A percentile compares a stretch with the other conserved stretches of the same genome.
These are phyloP conservation scores for Psilanteris sp. DNA, from an alignment of 1,140 invertebrate species.

Conservation along the genomic window DNA sequence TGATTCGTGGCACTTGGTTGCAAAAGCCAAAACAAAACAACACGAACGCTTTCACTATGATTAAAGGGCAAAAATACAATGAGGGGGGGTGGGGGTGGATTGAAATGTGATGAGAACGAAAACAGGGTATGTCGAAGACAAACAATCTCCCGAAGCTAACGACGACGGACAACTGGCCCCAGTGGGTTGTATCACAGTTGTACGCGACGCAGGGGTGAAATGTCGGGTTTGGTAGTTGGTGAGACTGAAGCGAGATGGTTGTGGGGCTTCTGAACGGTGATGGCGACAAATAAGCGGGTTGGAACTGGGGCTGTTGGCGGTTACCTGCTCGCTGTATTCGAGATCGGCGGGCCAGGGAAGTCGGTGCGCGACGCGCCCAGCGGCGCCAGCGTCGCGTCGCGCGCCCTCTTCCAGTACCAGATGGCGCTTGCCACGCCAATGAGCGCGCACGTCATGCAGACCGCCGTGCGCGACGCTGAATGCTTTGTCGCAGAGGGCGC, in stretches of 20 bases:
- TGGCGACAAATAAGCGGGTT: conserved; percentile 24
- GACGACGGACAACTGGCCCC: conserved; percentile 24
- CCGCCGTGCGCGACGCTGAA: too few species aligned
- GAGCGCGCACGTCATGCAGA: too few species aligned
- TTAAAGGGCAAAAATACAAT: too few species aligned
- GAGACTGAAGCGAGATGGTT: conserved; percentile 1
- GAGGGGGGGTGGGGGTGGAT: neutral
- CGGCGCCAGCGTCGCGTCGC: conserved; percentile 23
- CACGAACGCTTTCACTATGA: too few species aligned
- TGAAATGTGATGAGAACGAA: neutral
- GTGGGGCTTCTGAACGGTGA: neutral
- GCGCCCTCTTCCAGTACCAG: conserved; percentile 51
- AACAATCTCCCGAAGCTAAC: neutral
- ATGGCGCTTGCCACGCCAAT: conserved; percentile 72
- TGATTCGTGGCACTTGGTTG: neutral
- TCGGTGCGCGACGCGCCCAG: conserved; percentile 31
- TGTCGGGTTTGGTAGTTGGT: conserved; percentile 3
- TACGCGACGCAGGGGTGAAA: neutral
- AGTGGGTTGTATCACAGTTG: conserved; percentile 22
- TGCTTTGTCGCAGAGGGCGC: conserved; percentile 69
- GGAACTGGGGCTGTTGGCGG: conserved; percentile 15
- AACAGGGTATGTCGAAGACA: too few species aligned
- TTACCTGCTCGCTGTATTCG: conserved; percentile 63
- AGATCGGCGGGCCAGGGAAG: conserved; percentile 49
- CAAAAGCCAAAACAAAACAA: neutral